phyloP scores from a whole-genome alignment of 2,113 vertebrate genomes.

The Gallinago paraguaiae region DNA sequence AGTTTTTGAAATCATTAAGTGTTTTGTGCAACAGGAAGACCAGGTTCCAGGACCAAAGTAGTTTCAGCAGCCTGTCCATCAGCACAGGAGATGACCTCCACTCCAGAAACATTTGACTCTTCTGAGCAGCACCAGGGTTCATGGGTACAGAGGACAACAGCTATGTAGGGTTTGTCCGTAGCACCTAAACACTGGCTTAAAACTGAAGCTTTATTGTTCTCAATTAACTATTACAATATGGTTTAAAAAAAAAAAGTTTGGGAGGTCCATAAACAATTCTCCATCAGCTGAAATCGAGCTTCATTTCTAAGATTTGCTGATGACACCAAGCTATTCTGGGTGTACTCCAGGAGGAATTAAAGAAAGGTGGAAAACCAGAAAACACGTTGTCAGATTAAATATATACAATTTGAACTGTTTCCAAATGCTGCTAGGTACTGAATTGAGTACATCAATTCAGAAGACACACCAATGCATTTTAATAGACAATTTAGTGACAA shows the following conservation, averaged over 20 bases:
- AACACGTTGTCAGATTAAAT: not conserved
- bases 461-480: not conserved
- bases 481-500: not conserved
- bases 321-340: not conserved
- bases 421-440: not conserved
- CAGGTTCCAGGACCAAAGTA: not conserved
- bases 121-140: not conserved
- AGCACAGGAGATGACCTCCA: not conserved
- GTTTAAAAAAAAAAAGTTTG: not conserved
- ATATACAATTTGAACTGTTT: not conserved
- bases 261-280: not conserved
- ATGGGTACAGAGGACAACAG: not conserved
- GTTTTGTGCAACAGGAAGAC: not conserved
- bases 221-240: not conserved
- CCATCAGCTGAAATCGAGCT: not conserved
- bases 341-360: not conserved
- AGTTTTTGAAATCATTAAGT: not conserved
- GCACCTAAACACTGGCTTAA: not conserved
- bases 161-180: not conserved
- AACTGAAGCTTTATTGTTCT: not conserved
- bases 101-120: not conserved
- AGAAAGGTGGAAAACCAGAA: constrained; percentile 7
- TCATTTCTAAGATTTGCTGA: not conserved
- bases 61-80: not conserved
- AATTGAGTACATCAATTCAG: not conserved